Base-by-base conservation (phyloP, 2,888 invertebrate genomes). In the Nymphalis urticae region DNA sequence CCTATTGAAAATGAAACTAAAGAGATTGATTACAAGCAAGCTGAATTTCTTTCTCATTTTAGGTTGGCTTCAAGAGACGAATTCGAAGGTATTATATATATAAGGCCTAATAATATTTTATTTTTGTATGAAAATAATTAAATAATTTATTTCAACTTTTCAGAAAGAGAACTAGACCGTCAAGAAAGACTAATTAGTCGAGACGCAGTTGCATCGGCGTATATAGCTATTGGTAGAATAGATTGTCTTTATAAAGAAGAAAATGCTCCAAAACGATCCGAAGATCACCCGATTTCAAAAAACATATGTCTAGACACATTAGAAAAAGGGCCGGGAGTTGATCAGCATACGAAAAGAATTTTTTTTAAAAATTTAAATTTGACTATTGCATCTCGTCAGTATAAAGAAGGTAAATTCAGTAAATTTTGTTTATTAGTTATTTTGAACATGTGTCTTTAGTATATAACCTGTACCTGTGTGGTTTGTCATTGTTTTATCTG, bases 21-120 rank as follows among this genome's bases (percentile, higher is more conserved):
- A 89, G 69, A 75, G 21, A 92, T 93, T 73, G 86, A 92, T 47
- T 88, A 90, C 61, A 78, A 73, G 4, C 87, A 96, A 81, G 81
- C 94, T 19, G 87, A 94, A 19, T 96, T 96, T 81, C 88, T 96
- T 64, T 92, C 94, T 36, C 89, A 93, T 75, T 94, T 96, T 73
- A 94, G 93, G 62, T 85, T 96, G 69, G 95, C 95, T 9, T 94
- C 95, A n/a, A 90, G 92, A 66, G 87, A 89, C 62, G 88, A 83
- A 72, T 94, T 88, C 76, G 95, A 94, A 88, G 95, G 96, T 95
- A 88, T 88, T 77, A 19, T 42, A 27, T 6, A 16, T 4, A 24
- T 47, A 27, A 61, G 13, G 24, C 8, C 48, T 64, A 42, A 42
- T 13, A 13, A 13, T 32, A 13, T 42, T 13, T 42, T 42, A 42